phyloP scores from a whole-genome alignment of 2,888 invertebrate genomes.

The Periphyllus acericola region DNA sequence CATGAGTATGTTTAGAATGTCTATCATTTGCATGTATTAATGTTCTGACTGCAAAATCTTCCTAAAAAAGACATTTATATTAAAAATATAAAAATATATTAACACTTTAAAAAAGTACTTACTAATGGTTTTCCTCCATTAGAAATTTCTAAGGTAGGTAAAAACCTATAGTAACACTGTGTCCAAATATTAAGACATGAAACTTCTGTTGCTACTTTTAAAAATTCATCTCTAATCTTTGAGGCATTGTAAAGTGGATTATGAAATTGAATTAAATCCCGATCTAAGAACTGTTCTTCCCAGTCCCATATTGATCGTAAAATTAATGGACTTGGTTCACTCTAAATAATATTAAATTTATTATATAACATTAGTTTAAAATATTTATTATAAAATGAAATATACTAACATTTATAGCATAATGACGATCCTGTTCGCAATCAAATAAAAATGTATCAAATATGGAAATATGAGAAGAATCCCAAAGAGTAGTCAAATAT shows the following conservation, averaged over 20 bases:
- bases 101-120: background rate
- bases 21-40: conserved; percentile 43
- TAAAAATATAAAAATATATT: background rate
- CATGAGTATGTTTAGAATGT: conserved; percentile 18
- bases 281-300: conserved; percentile 85
- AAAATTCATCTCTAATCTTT: conserved; percentile 63
- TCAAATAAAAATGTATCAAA: conserved; percentile 95
- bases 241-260: conserved; percentile 78
- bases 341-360: conserved; percentile 66
- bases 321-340: conserved; percentile 70
- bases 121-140: conserved; percentile 66
- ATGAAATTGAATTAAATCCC: conserved; percentile 83
- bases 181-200: conserved; percentile 80
- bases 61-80: conserved; percentile 41
- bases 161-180: conserved; percentile 91
- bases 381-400: background rate
- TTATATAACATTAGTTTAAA: conserved; percentile 22
- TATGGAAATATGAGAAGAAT: conserved; percentile 85
- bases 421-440: conserved; percentile 79
- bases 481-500: conserved; percentile 92
- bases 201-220: conserved; percentile 69
- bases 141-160: conserved; percentile 80
- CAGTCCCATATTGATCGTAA: conserved; percentile 89
- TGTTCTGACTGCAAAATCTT: conserved; percentile 61
- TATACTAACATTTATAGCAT: conserved; percentile 73